Percentiles rank a stretch among this genome's conserved stretches.
These are phyloP conservation scores for Microtus richardsoni DNA, from an alignment of 2,113 vertebrate genomes.

Conservation along the genomic window DNA sequence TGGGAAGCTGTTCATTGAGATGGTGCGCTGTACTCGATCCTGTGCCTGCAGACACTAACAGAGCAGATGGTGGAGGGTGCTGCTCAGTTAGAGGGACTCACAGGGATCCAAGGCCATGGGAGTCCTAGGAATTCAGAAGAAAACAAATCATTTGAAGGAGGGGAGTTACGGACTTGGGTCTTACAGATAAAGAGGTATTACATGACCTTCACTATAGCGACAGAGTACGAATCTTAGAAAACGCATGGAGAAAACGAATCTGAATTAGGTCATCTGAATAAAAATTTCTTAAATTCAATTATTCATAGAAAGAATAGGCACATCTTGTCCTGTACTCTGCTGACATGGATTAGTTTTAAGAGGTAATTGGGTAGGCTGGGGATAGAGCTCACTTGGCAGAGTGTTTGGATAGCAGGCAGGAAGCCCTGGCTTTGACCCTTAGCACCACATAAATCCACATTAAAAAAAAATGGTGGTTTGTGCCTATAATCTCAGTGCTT, in stretches of 20 bases:
- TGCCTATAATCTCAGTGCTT: neutral
- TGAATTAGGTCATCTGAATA: neutral
- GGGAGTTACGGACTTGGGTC: neutral
- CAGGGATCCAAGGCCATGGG: neutral
- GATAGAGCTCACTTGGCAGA: no score
- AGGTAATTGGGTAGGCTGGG: neutral
- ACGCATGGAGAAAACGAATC: neutral
- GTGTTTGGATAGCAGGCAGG: neutral
- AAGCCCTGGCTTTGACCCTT: neutral
- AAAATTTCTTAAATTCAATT: neutral
- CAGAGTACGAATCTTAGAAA: neutral
- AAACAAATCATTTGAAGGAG: neutral
- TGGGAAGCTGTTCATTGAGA: slow-evolving; percentile 22
- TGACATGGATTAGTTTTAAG: neutral
- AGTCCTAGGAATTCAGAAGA: slow-evolving; percentile 19
- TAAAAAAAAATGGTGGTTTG: neutral
- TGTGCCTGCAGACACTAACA: neutral
- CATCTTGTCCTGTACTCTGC: neutral
- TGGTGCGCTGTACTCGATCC: neutral
- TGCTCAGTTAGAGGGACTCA: neutral
- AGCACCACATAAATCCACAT: neutral
- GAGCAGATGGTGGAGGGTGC: neutral
- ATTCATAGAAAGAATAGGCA: slow-evolving; percentile 14
- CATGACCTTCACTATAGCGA: neutral
- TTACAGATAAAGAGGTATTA: neutral